Percentiles rank a stretch among this genome's conserved stretches.
Evolutionary conservation across 2,797 vertebrate genomes (phyloP).

Genomic region (Ateles fusciceps): DNA sequence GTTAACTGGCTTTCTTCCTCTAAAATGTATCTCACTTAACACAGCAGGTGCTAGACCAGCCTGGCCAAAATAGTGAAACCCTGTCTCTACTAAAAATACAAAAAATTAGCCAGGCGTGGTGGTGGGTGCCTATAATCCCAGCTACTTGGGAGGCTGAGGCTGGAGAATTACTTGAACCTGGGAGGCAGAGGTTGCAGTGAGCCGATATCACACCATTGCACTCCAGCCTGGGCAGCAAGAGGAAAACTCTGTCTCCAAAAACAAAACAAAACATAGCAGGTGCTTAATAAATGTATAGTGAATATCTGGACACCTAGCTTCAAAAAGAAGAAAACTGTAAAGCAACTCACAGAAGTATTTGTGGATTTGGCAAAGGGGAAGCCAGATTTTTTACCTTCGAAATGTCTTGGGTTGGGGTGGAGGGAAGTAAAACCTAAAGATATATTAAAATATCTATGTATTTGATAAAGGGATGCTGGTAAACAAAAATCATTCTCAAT

Average conservation of each 20-base stretch:
- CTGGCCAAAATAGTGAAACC: no score
- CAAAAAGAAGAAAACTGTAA: background rate
- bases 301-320: background rate
- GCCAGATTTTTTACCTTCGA: slow-evolving; percentile 15
- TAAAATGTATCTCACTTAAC: slow-evolving; percentile 29
- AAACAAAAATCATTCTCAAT: slow-evolving; percentile 33
- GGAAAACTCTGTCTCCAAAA: no score
- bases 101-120: no score
- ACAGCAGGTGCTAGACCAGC: background rate
- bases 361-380: background rate
- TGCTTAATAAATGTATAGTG: slow-evolving; percentile 15
- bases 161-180: no score
- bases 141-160: no score
- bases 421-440: background rate
- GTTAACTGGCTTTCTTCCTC: background rate
- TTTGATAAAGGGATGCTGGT: slow-evolving; percentile 9
- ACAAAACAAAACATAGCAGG: background rate
- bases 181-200: no score
- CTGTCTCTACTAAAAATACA: no score
- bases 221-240: no score
- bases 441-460: slow-evolving; percentile 24
- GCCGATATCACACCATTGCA: no score
- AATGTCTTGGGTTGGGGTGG: background rate
- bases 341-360: slow-evolving; percentile 1
- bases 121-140: no score